phyloP scores from a whole-genome alignment of 2,113 vertebrate genomes.

The Ellobius talpinus region DNA sequence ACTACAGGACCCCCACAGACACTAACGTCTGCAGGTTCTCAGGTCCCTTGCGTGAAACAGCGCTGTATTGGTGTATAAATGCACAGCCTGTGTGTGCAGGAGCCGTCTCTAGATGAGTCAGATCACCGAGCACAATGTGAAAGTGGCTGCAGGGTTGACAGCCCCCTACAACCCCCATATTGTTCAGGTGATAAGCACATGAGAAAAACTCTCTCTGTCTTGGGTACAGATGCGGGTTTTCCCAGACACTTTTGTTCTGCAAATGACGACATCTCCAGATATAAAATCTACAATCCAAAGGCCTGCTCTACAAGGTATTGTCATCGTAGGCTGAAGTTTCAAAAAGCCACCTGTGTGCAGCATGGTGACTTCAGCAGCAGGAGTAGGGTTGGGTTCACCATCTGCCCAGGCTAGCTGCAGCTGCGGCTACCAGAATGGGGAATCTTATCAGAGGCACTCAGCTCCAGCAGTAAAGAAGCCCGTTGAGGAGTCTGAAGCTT shows the following conservation, averaged over 20 bases:
- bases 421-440: neutral
- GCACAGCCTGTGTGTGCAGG: too few relatives aligned
- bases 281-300: neutral
- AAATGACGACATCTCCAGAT: neutral
- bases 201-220: too few relatives aligned
- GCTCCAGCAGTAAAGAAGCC: neutral
- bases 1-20: neutral
- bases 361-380: neutral
- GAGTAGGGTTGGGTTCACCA: neutral
- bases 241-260: neutral
- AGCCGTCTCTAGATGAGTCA: neutral
- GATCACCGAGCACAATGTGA: neutral
- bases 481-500: too few relatives aligned
- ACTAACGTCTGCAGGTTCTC: neutral
- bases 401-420: too few relatives aligned
- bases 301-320: neutral
- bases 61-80: too few relatives aligned
- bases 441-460: neutral
- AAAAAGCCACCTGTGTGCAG: neutral
- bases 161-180: too few relatives aligned
- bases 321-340: too few relatives aligned
- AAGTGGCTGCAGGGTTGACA: too few relatives aligned
- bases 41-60: neutral
- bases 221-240: neutral
- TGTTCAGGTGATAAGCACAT: neutral